phyloP scores from a whole-genome alignment of 2,113 vertebrate genomes.

The Scatophagus argus region DNA sequence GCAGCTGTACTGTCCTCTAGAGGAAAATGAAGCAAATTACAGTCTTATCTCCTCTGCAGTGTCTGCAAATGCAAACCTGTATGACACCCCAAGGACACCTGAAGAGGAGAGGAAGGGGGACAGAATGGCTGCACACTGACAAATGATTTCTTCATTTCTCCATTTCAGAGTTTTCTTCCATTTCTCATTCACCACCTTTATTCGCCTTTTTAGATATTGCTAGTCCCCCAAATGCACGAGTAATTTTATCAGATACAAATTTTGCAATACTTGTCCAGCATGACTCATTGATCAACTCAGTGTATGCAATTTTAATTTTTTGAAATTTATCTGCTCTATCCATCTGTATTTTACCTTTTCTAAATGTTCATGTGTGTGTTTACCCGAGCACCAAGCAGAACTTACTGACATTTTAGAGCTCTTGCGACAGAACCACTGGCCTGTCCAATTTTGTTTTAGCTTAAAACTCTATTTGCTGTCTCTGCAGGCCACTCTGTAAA shows the following conservation, averaged over 20 bases:
- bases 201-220: neutral
- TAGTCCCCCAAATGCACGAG: neutral
- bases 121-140: neutral
- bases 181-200: neutral
- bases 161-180: neutral
- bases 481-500: neutral
- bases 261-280: neutral
- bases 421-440: neutral
- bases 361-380: neutral
- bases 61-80: neutral
- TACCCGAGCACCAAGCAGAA: slow-evolving; percentile 5
- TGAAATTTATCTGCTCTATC: neutral
- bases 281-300: neutral
- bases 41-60: neutral
- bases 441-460: neutral
- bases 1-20: slow-evolving; percentile 68
- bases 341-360: neutral
- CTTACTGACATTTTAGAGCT: slow-evolving; percentile 3
- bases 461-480: slow-evolving; percentile 3
- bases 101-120: neutral
- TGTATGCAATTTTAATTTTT: neutral
- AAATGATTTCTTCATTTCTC: neutral
- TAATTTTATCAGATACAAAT: neutral
- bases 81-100: slow-evolving; percentile 32
- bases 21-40: slow-evolving; percentile 43